Evolutionary conservation across 2,113 vertebrate genomes (phyloP).

Genomic region (Pteropus alecto): DNA sequence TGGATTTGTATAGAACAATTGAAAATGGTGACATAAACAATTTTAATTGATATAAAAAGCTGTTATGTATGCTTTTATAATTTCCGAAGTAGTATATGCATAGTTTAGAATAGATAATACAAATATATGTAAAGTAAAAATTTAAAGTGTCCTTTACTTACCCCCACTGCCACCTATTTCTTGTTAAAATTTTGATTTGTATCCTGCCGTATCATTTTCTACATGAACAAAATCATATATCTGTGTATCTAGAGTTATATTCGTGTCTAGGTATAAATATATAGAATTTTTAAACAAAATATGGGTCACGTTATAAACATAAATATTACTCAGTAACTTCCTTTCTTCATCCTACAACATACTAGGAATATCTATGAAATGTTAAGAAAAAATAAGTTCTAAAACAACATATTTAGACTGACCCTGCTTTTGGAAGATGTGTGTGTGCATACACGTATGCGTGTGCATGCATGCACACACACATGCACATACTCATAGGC

Average conservation of each 20-base stretch:
- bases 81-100: neutral
- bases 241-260: neutral
- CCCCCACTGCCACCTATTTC: neutral
- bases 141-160: neutral
- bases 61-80: neutral
- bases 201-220: neutral
- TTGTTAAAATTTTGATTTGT: neutral
- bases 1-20: neutral
- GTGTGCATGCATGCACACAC: too few species aligned
- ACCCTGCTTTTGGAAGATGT: neutral
- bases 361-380: neutral
- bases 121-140: neutral
- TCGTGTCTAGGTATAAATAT: neutral
- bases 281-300: neutral
- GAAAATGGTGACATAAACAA: neutral
- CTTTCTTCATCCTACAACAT: neutral
- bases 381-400: neutral
- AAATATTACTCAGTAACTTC: neutral
- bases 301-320: neutral
- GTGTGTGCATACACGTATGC: neutral
- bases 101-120: neutral
- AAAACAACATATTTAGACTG: neutral
- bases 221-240: neutral
- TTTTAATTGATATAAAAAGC: neutral
- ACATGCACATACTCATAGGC: too few species aligned